Evolutionary conservation across 1,140 invertebrate genomes (phyloP).

Genomic region (Heliothis subflexa): DNA sequence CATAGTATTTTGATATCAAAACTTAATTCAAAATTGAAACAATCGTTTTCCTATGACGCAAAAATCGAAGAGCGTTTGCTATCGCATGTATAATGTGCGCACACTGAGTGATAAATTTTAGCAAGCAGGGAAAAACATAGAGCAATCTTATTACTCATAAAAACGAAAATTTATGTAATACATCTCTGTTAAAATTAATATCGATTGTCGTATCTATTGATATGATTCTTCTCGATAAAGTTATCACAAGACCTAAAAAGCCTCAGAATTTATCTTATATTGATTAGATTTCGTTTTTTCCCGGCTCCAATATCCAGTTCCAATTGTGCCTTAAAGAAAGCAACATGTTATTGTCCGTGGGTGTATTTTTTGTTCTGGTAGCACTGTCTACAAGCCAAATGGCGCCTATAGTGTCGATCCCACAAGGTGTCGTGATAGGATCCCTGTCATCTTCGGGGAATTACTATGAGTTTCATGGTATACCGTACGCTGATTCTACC

Average conservation of each 20-base stretch:
- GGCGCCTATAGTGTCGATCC: constrained; percentile 60
- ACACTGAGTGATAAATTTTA: too few species aligned
- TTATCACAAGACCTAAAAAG: constrained; percentile 4
- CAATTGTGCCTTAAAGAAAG: not conserved
- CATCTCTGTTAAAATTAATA: too few species aligned
- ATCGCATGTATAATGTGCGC: too few species aligned
- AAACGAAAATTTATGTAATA: too few species aligned
- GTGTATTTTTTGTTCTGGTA: constrained; percentile 48
- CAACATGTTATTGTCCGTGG: constrained; percentile 55
- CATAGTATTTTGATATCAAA: too few species aligned
- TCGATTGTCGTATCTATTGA: too few species aligned
- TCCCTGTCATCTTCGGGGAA: constrained; percentile 52
- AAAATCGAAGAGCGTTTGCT: too few species aligned
- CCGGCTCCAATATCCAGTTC: not conserved
- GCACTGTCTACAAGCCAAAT: constrained; percentile 51
- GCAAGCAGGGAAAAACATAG: too few species aligned
- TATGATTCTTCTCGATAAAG: constrained; percentile 28
- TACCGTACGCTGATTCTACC: constrained; percentile 76
- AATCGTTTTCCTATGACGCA: too few species aligned
- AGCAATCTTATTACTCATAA: too few species aligned
- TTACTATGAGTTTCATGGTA: constrained; percentile 74
- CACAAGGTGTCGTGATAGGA: constrained; percentile 71
- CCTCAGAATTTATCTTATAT: constrained; percentile 9
- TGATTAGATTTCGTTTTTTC: not conserved
- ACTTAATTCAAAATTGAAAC: too few species aligned